Percentiles rank a stretch among this genome's conserved stretches.
These are phyloP conservation scores for Notocelia uddmanniana DNA, from an alignment of 2,888 invertebrate species.

Conservation along the genomic window DNA sequence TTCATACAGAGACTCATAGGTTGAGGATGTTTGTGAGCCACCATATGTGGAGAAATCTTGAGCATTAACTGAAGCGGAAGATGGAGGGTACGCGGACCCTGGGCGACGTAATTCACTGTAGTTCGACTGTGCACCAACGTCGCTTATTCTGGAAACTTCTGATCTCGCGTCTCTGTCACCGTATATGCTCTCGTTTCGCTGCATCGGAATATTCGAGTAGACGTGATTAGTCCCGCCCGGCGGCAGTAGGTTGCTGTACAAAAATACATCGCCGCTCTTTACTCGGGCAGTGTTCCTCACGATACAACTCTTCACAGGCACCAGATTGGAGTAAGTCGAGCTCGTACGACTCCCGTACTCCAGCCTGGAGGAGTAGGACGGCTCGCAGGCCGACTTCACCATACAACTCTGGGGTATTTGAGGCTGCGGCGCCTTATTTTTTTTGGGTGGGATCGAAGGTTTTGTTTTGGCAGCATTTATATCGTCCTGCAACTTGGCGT, in stretches of 20 bases:
- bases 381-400: constrained; percentile 90
- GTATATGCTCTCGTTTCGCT: constrained; percentile 84
- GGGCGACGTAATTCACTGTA: constrained; percentile 87
- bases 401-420: constrained; percentile 92
- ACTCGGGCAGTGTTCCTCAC: constrained; percentile 75
- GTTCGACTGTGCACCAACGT: constrained; percentile 85
- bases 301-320: constrained; percentile 83
- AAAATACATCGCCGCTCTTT: constrained; percentile 77
- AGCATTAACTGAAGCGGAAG: constrained; percentile 79
- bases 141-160: constrained; percentile 80
- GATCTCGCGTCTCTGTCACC: constrained; percentile 74
- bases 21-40: constrained; percentile 87
- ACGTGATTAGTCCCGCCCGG: constrained; percentile 83
- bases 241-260: constrained; percentile 80
- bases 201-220: constrained; percentile 78
- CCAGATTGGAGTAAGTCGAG: constrained; percentile 81
- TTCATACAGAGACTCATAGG: constrained; percentile 88
- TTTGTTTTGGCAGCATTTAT: constrained; percentile 79
- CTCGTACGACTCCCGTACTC: constrained; percentile 81
- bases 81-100: constrained; percentile 84
- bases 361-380: constrained; percentile 91
- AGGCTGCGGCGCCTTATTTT: constrained; percentile 77
- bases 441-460: constrained; percentile 81
- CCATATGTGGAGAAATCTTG: constrained; percentile 86
- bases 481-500: constrained; percentile 81